Conservation (phyloP, 2,888 invertebrate species). For the Dioctria rufipes region DNA sequence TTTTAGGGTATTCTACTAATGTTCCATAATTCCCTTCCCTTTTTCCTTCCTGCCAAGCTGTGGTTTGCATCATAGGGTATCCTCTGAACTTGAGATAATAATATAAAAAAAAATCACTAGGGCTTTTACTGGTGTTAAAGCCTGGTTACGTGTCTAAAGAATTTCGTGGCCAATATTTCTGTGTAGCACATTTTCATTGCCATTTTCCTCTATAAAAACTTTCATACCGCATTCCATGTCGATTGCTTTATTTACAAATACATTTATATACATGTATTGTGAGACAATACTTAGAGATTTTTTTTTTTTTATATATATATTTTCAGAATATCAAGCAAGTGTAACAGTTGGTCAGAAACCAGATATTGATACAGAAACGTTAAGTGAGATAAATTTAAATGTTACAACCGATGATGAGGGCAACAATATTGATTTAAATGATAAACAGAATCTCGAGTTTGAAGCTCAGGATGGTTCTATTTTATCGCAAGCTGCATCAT, state of each 20-base stretch:
- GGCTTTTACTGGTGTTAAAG: too few relatives aligned
- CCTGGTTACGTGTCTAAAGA: too few relatives aligned
- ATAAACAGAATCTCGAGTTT: conserved; percentile 63
- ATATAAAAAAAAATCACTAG: too few relatives aligned
- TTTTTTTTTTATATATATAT: not conserved
- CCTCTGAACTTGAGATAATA: too few relatives aligned
- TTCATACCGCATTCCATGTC: not conserved
- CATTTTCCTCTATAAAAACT: not conserved
- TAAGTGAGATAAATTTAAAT: conserved; percentile 73
- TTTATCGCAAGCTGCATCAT: conserved; percentile 68
- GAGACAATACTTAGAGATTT: too few relatives aligned
- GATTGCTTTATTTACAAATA: not conserved
- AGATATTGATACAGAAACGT: conserved; percentile 71
- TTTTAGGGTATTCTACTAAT: too few relatives aligned
- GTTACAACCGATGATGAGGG: conserved; percentile 61
- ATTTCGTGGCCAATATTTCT: too few relatives aligned
- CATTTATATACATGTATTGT: not conserved
- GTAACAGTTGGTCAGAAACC: conserved; percentile 68
- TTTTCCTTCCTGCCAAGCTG: too few relatives aligned
- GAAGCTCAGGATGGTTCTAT: conserved; percentile 64
- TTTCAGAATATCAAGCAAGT: conserved; percentile 67
- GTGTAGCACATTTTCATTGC: too few relatives aligned
- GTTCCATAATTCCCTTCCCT: too few relatives aligned
- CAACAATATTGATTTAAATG: conserved; percentile 62
- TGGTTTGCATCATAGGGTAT: too few relatives aligned